Evolutionary conservation across 2,113 vertebrate species (phyloP), one percentile per base, ranked within the genome.

Genomic region (Sebastes fasciatus): DNA sequence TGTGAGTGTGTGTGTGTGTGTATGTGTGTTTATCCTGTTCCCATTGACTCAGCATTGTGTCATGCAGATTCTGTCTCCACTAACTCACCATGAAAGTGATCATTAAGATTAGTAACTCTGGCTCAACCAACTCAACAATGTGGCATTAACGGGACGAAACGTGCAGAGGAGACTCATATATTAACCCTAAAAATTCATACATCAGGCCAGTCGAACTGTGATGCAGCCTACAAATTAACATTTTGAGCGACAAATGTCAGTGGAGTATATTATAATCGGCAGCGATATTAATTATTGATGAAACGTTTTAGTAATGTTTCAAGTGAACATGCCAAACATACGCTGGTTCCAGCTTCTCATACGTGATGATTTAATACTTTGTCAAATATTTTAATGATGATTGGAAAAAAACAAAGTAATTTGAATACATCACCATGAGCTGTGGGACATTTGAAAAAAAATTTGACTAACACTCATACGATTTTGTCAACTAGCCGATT

Each of bases 31-130:
- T 65, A 14, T 62, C 6, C 16, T 26, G 45, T 43, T 66, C 11
- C 60, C 5, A 40, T 8, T 79, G 77, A 87, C 83, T 84, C 79
- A 86, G 74, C 87, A 66, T 12, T 73, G 54, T 72, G 61, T 68
- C 79, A 60, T 19, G 5, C 63, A 49, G 17, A 77, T 46, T 42
- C 26, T 45, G 13, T 55, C 26, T 16, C 65, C 17, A 58, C 46
- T 61, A 34, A 73, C 23, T 8, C 43, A 60, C 26, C 58, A 73
- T 62, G 34, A 52, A 64, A 65, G 34, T 12, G 5, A 49, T 40
- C 26, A 54, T 51, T n/a, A 23, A 10, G 4, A 60, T 42, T 11
- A 61, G 16, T 72, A 65, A 57, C 2, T 43, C 17, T 4, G 51
- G 51, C 48, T 72, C 17, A 48, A 54, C 40, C 21, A 11, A n/a